Evolutionary conservation across 1,140 invertebrate species (phyloP).

Genomic region (Micrasema minimum): DNA sequence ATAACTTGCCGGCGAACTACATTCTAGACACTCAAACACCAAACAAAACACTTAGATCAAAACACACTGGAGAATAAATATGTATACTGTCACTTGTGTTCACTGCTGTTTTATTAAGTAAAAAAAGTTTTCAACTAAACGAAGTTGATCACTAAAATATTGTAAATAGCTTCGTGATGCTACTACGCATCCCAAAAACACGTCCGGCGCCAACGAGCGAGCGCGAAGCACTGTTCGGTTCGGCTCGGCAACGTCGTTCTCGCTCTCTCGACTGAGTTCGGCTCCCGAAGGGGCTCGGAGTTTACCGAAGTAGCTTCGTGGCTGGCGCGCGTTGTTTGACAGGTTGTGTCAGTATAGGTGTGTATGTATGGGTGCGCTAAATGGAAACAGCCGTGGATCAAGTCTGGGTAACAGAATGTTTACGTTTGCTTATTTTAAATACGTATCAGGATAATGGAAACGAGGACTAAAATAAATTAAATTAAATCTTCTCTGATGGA

Average conservation of each 20-base stretch:
- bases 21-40: constrained; percentile 36
- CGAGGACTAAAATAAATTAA: constrained; percentile 20
- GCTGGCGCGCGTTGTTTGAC: constrained; percentile 1
- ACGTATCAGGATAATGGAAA: constrained; percentile 29
- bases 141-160: constrained; percentile 20
- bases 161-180: no score
- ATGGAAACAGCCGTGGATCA: constrained; percentile 16
- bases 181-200: not conserved
- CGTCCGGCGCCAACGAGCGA: constrained; percentile 30
- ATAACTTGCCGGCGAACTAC: constrained; percentile 29
- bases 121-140: constrained; percentile 23
- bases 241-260: not conserved
- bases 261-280: constrained; percentile 10
- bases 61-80: constrained; percentile 1
- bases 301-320: constrained; percentile 10
- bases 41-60: constrained; percentile 11
- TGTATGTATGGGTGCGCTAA: constrained; percentile 12
- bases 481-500: not conserved
- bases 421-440: constrained; percentile 23
- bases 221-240: constrained; percentile 38
- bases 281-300: constrained; percentile 12
- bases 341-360: not conserved
- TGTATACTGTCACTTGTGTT: constrained; percentile 11
- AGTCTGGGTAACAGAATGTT: constrained; percentile 18
- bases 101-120: constrained; percentile 7